These are phyloP conservation scores for Leptonema lineaticorne DNA, from an alignment of 1,140 invertebrate genomes.

Conservation along the genomic window DNA sequence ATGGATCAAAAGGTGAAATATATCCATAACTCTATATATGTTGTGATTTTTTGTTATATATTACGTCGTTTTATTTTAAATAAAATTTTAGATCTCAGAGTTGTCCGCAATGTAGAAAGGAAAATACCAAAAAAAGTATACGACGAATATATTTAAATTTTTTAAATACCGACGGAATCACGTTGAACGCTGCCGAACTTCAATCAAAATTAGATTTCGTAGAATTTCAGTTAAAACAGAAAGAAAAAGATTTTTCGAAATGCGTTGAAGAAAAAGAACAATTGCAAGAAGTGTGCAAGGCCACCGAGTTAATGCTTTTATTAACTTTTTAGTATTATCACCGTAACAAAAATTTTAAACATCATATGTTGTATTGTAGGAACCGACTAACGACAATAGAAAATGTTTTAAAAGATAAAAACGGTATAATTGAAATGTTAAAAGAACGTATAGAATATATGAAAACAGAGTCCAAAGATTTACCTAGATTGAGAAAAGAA, in stretches of 20 bases:
- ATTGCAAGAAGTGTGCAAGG: slow-evolving; percentile 14
- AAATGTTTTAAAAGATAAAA: slow-evolving; percentile 20
- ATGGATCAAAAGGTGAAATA: slow-evolving; percentile 58
- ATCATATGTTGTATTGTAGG: slow-evolving; percentile 15
- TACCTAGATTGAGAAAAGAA: slow-evolving; percentile 20
- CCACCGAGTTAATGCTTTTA: neutral
- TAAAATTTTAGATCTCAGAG: slow-evolving; percentile 52
- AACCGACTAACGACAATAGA: slow-evolving; percentile 10
- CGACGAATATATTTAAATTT: slow-evolving; percentile 57
- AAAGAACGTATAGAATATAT: slow-evolving; percentile 33
- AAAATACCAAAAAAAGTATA: slow-evolving; percentile 48
- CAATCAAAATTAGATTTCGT: slow-evolving; percentile 34
- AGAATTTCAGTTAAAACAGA: slow-evolving; percentile 35
- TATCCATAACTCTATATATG: neutral
- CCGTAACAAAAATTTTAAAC: neutral
- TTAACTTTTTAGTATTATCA: neutral
- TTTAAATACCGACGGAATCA: slow-evolving; percentile 45
- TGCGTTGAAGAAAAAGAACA: slow-evolving; percentile 22
- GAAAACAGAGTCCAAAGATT: slow-evolving; percentile 22
- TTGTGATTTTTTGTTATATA: neutral
- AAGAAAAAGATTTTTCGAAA: slow-evolving; percentile 13
- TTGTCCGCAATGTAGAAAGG: slow-evolving; percentile 60
- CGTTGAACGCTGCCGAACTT: slow-evolving; percentile 32
- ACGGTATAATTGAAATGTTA: slow-evolving; percentile 19
- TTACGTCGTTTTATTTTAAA: neutral